Evolutionary conservation across 2,113 vertebrate genomes (phyloP).

Genomic region (Pomatostomus ruficeps): DNA sequence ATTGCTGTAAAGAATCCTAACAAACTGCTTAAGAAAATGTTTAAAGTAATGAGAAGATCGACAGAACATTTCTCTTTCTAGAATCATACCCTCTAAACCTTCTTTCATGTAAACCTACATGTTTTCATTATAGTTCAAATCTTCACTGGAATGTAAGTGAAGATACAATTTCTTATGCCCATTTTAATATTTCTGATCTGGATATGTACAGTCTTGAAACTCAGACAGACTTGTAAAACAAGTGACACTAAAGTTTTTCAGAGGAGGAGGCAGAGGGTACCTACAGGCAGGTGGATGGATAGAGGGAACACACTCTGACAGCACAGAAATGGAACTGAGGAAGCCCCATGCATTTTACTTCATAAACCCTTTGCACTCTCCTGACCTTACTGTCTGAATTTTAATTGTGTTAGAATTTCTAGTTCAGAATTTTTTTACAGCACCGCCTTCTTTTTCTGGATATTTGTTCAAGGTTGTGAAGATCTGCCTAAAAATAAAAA

Average conservation of each 20-base stretch:
- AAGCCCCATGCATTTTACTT: not conserved
- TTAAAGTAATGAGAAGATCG: not conserved
- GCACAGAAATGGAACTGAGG: not conserved
- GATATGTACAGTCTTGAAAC: not conserved
- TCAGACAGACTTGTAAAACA: not conserved
- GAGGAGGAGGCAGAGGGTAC: not conserved
- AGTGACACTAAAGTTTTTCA: not conserved
- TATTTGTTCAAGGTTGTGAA: constrained; percentile 26
- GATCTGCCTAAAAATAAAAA: constrained; percentile 55
- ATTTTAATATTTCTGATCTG: not conserved
- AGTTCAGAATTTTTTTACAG: constrained; percentile 23
- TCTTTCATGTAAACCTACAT: not conserved
- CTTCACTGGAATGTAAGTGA: not conserved
- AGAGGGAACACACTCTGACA: not conserved
- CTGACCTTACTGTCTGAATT: not conserved
- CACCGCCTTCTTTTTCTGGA: not conserved
- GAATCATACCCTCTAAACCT: not conserved
- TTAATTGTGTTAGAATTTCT: not conserved
- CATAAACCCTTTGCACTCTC: not conserved
- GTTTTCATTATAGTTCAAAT: not conserved
- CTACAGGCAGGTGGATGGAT: not conserved
- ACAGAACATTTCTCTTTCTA: not conserved
- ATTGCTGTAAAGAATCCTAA: not conserved
- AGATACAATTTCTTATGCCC: not conserved
- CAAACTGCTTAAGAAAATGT: not conserved